Evolutionary conservation across 2,113 vertebrate species (phyloP).

Genomic region (Eira barbara): DNA sequence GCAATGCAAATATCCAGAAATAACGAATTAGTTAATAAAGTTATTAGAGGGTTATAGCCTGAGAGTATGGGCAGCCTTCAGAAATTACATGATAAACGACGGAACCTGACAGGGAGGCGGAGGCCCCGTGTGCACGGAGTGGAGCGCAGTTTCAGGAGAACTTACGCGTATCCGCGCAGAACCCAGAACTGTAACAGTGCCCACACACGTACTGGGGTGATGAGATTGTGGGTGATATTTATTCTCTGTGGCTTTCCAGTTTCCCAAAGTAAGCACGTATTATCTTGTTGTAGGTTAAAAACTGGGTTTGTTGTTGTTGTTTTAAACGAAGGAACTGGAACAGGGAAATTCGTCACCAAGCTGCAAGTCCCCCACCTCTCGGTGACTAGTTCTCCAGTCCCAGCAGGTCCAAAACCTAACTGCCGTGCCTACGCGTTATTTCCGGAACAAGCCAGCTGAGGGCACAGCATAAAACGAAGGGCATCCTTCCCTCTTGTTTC

Average conservation of each 20-base stretch:
- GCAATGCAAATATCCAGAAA: not conserved
- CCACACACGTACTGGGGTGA: no score
- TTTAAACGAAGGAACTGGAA: not conserved
- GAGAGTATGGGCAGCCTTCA: not conserved
- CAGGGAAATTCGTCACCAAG: not conserved
- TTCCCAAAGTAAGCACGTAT: not conserved
- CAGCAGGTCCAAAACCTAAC: rapidly evolving
- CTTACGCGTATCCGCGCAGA: rapidly evolving
- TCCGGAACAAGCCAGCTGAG: not conserved
- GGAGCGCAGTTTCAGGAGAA: not conserved
- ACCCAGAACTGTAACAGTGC: no score
- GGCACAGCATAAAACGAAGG: rapidly evolving
- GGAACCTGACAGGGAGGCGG: not conserved
- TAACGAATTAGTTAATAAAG: not conserved
- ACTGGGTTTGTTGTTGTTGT: no score
- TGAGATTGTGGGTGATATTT: not conserved
- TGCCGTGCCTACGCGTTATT: rapidly evolving
- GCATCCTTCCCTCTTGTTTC: rapidly evolving
- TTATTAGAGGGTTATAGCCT: no score
- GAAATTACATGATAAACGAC: not conserved
- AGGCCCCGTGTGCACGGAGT: rapidly evolving
- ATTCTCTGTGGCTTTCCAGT: not conserved
- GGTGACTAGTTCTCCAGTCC: rapidly evolving
- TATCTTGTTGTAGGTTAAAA: not conserved
- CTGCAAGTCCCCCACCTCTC: not conserved